phyloP scores from a whole-genome alignment of 2,113 vertebrate genomes.

The Corythoichthys haematopterus region DNA sequence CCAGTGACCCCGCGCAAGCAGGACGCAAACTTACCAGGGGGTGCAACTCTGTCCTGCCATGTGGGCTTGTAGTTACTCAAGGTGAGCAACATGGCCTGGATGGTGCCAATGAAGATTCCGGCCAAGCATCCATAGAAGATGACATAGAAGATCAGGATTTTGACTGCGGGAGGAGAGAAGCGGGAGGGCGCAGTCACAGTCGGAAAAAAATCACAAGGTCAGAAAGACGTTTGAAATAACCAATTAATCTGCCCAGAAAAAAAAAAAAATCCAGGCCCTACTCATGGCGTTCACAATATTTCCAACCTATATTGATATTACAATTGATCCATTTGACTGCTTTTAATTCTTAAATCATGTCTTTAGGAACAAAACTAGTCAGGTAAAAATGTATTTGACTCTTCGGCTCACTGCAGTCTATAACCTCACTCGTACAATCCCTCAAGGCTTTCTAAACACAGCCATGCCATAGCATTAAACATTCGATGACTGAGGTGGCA shows the following conservation, averaged over 20 bases:
- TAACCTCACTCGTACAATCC: not conserved
- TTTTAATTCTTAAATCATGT: not conserved
- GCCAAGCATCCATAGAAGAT: constrained; percentile 94
- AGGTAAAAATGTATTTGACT: not conserved
- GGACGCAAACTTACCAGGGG: constrained; percentile 80
- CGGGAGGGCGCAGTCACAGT: not conserved
- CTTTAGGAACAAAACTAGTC: not conserved
- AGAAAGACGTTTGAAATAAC: not conserved
- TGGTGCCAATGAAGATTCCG: constrained; percentile 95
- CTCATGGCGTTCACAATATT: not conserved
- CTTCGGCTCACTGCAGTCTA: not conserved
- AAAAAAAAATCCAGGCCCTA: not conserved
- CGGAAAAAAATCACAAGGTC: not conserved
- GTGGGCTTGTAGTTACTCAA: constrained; percentile 89
- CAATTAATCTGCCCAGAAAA: not conserved
- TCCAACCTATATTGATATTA: not conserved
- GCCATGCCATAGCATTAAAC: not conserved
- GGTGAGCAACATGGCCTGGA: constrained; percentile 91
- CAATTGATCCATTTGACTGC: not conserved
- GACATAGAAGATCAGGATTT: constrained; percentile 89
- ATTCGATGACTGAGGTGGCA: constrained; percentile 15
- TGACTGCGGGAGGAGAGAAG: constrained; percentile 71
- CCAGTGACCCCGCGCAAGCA: not conserved
- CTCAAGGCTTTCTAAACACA: constrained; percentile 17
- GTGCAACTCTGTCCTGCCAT: constrained; percentile 93